Evolutionary conservation across 2,113 vertebrate genomes (phyloP), one percentile per base, ranked within the genome.

Genomic region (Hepsetus odoe): DNA sequence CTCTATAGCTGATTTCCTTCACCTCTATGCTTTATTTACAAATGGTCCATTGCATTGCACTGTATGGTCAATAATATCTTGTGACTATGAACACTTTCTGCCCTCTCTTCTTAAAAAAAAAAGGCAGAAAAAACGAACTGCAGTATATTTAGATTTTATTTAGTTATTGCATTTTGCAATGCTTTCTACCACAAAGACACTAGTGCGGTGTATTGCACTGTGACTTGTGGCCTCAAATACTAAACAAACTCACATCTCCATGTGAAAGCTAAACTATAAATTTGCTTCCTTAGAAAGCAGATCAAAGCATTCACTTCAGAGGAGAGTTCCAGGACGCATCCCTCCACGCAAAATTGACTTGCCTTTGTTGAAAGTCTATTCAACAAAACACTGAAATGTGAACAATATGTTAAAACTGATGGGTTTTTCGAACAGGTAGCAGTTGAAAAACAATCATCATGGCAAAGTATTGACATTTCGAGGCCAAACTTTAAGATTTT

Each of bases 221-320:
- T 18, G 20, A 33, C 9, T 20, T 38, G 33, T 38, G 61, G 35
- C 61, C 20, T 65, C 10, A 65, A 18, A 22, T 26, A 40, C 35
- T 35, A 46, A 58, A 64, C 18, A 40, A 79, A 62, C 59, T 70
- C 32, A 42, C 40, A 49, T 35, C 49, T 89, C 82, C 86, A 85
- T 74, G 59, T 35, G 30, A 53, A 82, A 32, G 32, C 44, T 65
- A 72, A 62, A 55, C 49, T 58, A 80, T 22, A 70, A 38, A 80
- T 75, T 87, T 83, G 89, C 90, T 90, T 91, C 90, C 89, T 89
- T 81, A 91, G 89, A 91, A 91, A 91, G 91, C 90, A 91, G 80
- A 86, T 75, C 61, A 70, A 28, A 53, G 74, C 35, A 28, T 82
- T 87, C 82, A 86, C 80, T 83, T 84, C 69, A 78, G 40, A 14